Evolutionary conservation across 2,797 vertebrate genomes (phyloP), one percentile per base, ranked within the genome.

Genomic region (Mus minutoides): DNA sequence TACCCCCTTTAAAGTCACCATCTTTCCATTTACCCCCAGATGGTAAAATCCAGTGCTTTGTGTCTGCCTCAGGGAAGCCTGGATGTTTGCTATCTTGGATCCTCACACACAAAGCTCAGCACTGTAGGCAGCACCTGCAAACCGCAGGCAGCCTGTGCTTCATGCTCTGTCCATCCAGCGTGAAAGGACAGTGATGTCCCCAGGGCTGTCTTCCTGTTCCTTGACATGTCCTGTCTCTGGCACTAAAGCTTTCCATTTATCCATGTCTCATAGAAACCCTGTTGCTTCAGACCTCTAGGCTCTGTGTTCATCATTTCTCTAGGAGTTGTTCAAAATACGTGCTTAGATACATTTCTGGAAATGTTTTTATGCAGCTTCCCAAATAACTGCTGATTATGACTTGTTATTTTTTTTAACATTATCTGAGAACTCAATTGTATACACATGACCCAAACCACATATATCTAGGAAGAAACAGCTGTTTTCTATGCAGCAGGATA

Each of bases 101-200:
- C 13, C 69, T 73, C 24, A 3, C 21, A 76, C 34, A 62, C 21
- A 14, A 29, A 10, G 17, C 46, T 80, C 2, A 3, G 34, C 31
- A 9, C 6, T 0, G 2, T 29, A 21, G 60, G 29, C 16, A 16
- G 49, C 10, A 22, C 46, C 88, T 19, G 37, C 13, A 46, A 64
- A 14, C 12, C 9, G 4, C 11, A 11, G 3, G 24, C 14, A 8
- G 37, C 71, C 14, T 0, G 0, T 11, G 43, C 17, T 19, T 43
- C 13, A 0, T 58, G 34, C 12, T 77, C 71, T 5, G 1, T 26
- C n/a, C 43, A 29, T 49, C 37, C 26, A 21, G 56, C 1, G 0
- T n/a, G 46, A 78, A 54, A 37, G 37, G 31, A 40, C 31, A 5
- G 1, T 1, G 29, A 56, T 26, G 6, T 10, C 29, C 56, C 52